phyloP scores from a whole-genome alignment of 1,140 invertebrate species.

The Hydropsyche tenuis region DNA sequence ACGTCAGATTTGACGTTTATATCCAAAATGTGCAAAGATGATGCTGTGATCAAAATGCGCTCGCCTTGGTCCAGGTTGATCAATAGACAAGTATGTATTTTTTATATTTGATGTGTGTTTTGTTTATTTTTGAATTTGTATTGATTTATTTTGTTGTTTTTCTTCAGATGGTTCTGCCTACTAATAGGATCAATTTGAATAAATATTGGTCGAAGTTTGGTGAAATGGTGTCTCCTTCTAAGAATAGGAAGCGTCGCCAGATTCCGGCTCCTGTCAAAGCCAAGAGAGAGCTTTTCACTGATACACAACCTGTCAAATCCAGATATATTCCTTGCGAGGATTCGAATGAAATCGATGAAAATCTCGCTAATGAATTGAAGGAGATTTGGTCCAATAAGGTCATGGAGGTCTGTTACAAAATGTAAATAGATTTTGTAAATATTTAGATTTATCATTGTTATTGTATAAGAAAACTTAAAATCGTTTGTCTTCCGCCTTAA shows the following conservation, averaged over 20 bases:
- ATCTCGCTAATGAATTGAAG: constrained; percentile 63
- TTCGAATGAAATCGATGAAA: constrained; percentile 59
- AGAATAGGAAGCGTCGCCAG: constrained; percentile 51
- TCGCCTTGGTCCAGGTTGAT: constrained; percentile 18
- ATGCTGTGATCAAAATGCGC: not conserved
- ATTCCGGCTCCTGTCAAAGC: constrained; percentile 54
- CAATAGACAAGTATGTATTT: constrained; percentile 10
- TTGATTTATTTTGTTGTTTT: constrained; percentile 47
- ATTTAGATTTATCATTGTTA: not conserved
- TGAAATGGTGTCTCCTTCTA: constrained; percentile 57
- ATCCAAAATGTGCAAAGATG: constrained; percentile 27
- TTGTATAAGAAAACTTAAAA: not conserved
- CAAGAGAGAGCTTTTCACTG: constrained; percentile 57
- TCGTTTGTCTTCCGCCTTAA: not conserved
- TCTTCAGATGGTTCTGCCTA: constrained; percentile 60
- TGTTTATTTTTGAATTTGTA: not conserved
- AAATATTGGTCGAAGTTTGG: constrained; percentile 66
- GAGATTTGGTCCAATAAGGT: constrained; percentile 55
- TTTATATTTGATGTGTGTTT: constrained; percentile 1
- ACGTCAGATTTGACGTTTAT: constrained; percentile 18
- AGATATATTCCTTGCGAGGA: constrained; percentile 53
- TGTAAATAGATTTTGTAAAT: not conserved
- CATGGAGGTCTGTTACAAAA: not conserved
- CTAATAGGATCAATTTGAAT: constrained; percentile 65
- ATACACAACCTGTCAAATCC: constrained; percentile 54